Percentiles rank a stretch among this genome's conserved stretches.
These are phyloP conservation scores for Grus americana DNA, from an alignment of 2,113 vertebrate species.

Conservation along the genomic window DNA sequence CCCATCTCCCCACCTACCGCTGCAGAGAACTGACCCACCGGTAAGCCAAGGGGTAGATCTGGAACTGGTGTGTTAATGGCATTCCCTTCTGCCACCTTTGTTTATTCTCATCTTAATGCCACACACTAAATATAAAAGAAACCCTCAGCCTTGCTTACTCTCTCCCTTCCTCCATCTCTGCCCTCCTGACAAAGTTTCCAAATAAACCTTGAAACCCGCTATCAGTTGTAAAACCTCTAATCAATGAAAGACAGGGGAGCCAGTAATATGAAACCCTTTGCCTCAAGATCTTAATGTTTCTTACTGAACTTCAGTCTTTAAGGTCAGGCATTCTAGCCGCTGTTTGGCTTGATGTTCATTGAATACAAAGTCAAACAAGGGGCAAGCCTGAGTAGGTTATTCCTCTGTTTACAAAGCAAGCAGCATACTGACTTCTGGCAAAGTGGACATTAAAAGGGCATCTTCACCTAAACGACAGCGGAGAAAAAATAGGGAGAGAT, in stretches of 20 bases:
- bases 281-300: slow-evolving; percentile 6
- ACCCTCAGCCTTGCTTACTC: neutral
- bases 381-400: neutral
- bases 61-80: neutral
- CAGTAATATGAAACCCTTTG: slow-evolving; percentile 43
- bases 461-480: neutral
- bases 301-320: slow-evolving; percentile 8
- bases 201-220: slow-evolving; percentile 57
- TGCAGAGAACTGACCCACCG: neutral
- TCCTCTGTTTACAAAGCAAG: slow-evolving; percentile 44
- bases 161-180: slow-evolving; percentile 6
- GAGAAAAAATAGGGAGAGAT: neutral
- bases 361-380: slow-evolving; percentile 54
- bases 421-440: slow-evolving; percentile 18
- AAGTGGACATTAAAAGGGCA: neutral
- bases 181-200: slow-evolving; percentile 26
- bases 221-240: slow-evolving; percentile 40
- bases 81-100: slow-evolving; percentile 17
- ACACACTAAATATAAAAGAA: neutral
- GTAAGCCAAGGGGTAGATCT: neutral
- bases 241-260: slow-evolving; percentile 42
- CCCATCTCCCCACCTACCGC: neutral
- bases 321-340: slow-evolving; percentile 32
- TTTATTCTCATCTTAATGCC: neutral
- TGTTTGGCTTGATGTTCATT: slow-evolving; percentile 31